These are phyloP conservation scores for Pollimyrus isidori DNA, from an alignment of 2,113 vertebrate species.

Conservation along the genomic window DNA sequence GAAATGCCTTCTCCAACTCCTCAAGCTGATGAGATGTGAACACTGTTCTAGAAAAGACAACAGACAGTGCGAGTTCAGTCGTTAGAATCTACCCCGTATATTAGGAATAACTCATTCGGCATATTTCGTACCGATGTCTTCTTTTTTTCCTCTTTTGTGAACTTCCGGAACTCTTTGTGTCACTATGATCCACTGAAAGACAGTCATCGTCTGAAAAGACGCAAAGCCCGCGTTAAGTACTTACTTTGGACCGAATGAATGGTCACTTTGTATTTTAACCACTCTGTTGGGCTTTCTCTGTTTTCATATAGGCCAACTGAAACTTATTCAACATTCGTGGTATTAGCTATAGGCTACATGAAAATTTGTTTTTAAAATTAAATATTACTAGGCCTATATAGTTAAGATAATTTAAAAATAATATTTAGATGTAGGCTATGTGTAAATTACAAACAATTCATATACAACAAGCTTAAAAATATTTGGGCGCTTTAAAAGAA, in stretches of 20 bases:
- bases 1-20: slow-evolving; percentile 91
- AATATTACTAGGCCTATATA: not conserved
- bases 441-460: not conserved
- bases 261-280: not conserved
- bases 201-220: slow-evolving; percentile 74
- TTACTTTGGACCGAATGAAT: not conserved
- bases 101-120: not conserved
- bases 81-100: not conserved
- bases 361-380: not conserved
- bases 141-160: slow-evolving; percentile 83
- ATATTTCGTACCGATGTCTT: slow-evolving; percentile 67
- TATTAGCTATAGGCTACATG: not conserved
- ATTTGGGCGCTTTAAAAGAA: not conserved
- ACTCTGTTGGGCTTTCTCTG: not conserved
- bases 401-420: not conserved
- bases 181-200: slow-evolving; percentile 65
- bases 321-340: not conserved
- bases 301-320: not conserved
- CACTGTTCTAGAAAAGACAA: slow-evolving; percentile 69
- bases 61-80: not conserved
- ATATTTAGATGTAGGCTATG: not conserved
- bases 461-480: not conserved
- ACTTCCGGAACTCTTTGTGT: slow-evolving; percentile 58
- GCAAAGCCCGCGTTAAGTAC: not conserved
- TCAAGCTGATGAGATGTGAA: slow-evolving; percentile 91